Evolutionary conservation across 2,797 vertebrate genomes (phyloP).

Genomic region (Sarcoramphus papa): DNA sequence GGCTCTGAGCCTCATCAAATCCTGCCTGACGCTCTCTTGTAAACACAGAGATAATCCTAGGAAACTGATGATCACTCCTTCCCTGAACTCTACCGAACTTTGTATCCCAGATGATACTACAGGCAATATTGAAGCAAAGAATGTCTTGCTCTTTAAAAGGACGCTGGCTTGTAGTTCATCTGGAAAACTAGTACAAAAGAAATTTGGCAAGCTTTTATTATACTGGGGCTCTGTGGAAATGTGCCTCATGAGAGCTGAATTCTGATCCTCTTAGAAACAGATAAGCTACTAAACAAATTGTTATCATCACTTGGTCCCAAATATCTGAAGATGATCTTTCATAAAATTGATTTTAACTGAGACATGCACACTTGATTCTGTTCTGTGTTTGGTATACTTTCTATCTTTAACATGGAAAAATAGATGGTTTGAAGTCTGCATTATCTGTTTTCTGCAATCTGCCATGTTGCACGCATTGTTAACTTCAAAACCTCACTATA

Average conservation of each 20-base stretch:
- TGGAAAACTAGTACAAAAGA: constrained; percentile 60
- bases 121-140: constrained; percentile 5
- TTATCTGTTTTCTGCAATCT: constrained; percentile 63
- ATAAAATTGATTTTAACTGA: constrained; percentile 55
- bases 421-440: constrained; percentile 62
- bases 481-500: constrained; percentile 70
- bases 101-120: not conserved
- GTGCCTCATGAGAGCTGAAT: constrained; percentile 35
- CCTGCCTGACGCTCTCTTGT: constrained; percentile 10
- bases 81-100: constrained; percentile 4
- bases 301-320: not conserved
- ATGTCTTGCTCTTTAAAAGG: not conserved
- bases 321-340: constrained; percentile 17
- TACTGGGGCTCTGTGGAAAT: constrained; percentile 5
- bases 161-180: constrained; percentile 4
- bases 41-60: constrained; percentile 1
- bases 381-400: constrained; percentile 60
- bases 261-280: not conserved
- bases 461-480: constrained; percentile 73
- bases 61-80: constrained; percentile 9
- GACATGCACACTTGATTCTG: constrained; percentile 63
- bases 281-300: constrained; percentile 1
- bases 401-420: constrained; percentile 57
- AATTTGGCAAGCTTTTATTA: not conserved
- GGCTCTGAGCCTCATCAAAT: constrained; percentile 10